Conservation (phyloP, 2,113 vertebrate species). For the Hemibagrus wyckioides region DNA sequence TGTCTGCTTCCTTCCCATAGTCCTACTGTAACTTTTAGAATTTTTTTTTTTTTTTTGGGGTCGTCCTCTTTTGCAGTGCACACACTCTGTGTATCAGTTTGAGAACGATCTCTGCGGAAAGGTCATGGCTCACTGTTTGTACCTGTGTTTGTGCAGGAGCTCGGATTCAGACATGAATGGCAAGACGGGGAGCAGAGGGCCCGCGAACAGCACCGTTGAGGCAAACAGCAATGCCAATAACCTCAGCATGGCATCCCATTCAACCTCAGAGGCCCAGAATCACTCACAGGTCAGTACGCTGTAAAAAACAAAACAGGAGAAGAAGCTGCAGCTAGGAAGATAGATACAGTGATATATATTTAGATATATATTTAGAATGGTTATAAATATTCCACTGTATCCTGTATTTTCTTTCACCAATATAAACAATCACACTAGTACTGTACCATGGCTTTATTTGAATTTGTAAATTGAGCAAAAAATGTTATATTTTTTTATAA, state of each 20-base stretch:
- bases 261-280: conserved; percentile 71
- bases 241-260: conserved; percentile 82
- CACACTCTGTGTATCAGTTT: conserved; percentile 7
- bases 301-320: background rate
- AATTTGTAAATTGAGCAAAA: background rate
- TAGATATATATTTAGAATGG: background rate
- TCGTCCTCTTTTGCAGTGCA: background rate
- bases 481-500: background rate
- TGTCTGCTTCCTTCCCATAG: conserved; percentile 44
- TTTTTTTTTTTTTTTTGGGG: background rate
- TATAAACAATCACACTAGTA: background rate
- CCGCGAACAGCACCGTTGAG: conserved; percentile 66
- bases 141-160: conserved; percentile 58
- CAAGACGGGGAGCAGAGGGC: conserved; percentile 74
- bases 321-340: background rate
- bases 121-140: conserved; percentile 28
- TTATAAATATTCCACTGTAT: background rate
- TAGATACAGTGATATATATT: background rate
- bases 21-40: conserved; percentile 21
- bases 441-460: background rate
- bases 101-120: conserved; percentile 16
- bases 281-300: conserved; percentile 76
- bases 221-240: conserved; percentile 75
- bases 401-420: background rate
- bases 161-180: conserved; percentile 83